Conservation (phyloP, 2,797 vertebrate species). For the Heliangelus exortis region DNA sequence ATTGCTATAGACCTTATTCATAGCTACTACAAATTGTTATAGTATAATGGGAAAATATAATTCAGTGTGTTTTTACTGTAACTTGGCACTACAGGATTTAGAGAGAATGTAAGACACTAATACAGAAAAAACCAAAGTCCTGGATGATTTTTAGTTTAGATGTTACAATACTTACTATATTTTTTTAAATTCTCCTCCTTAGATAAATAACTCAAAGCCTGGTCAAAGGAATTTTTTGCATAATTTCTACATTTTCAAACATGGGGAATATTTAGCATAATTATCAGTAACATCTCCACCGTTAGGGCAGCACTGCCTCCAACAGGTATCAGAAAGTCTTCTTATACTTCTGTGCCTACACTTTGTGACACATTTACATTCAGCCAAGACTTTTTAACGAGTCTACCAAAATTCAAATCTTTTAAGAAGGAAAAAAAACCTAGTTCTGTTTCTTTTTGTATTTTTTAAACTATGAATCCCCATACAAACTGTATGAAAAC, state of each 20-base stretch:
- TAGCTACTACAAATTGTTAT: background rate
- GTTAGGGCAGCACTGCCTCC: background rate
- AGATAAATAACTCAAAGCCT: background rate
- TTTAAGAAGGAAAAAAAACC: background rate
- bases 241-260: background rate
- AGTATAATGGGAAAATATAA: background rate
- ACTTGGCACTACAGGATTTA: background rate
- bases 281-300: background rate
- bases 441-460: background rate
- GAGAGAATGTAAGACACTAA: background rate
- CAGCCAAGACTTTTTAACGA: background rate
- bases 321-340: accelerated
- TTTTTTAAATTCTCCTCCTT: background rate
- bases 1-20: background rate
- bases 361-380: background rate
- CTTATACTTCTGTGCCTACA: background rate
- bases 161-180: background rate
- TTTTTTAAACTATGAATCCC: background rate
- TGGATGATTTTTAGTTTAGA: background rate
- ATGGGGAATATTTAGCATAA: background rate
- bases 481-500: background rate
- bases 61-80: background rate
- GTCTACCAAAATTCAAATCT: background rate
- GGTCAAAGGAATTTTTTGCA: background rate
- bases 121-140: background rate